Conservation (phyloP, 2,113 vertebrate species). For the Daboia siamensis region DNA sequence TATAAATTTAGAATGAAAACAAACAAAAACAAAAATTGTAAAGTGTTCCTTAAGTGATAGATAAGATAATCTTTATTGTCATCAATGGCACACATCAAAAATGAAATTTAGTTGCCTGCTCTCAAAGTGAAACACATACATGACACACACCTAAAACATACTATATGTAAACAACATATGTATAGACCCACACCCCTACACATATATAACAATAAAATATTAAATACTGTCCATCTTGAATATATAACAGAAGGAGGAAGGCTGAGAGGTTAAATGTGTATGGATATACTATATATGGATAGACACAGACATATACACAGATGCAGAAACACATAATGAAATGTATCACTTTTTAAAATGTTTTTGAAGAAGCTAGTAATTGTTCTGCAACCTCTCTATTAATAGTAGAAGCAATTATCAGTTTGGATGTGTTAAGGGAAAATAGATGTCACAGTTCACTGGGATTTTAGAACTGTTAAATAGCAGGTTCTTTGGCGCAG, state of each 20-base stretch:
- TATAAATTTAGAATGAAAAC: not conserved
- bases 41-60: conserved; percentile 4
- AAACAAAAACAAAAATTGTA: not conserved
- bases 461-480: not conserved
- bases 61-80: too few species aligned
- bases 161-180: too few species aligned
- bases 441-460: not conserved
- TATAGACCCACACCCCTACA: too few species aligned
- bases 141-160: too few species aligned
- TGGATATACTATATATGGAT: not conserved
- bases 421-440: not conserved
- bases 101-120: too few species aligned
- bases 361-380: not conserved
- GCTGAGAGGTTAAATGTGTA: not conserved
- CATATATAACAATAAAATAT: too few species aligned
- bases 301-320: not conserved
- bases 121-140: too few species aligned
- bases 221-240: too few species aligned
- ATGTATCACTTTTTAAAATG: conserved; percentile 6
- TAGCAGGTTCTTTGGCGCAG: too few species aligned
- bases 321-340: not conserved
- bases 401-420: not conserved
- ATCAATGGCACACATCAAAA: too few species aligned
- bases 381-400: not conserved
- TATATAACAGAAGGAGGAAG: too few species aligned